Evolutionary conservation across 2,888 invertebrate species (phyloP).

Genomic region (Branchellion lobata): DNA sequence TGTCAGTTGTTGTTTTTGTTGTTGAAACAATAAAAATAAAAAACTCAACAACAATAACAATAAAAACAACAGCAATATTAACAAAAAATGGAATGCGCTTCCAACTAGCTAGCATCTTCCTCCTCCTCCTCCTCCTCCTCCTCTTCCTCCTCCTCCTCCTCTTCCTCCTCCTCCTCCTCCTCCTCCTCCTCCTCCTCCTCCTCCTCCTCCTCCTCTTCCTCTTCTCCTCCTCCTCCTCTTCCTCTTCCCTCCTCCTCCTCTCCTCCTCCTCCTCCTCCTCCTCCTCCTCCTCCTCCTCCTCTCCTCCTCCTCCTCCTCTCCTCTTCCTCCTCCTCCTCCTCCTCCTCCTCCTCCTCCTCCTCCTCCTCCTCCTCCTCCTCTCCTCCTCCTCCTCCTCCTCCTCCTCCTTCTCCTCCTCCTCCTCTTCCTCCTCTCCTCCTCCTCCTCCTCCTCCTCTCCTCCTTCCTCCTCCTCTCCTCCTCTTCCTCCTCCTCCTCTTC

Average conservation of each 20-base stretch:
- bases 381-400: slow-evolving; percentile 15
- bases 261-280: background rate
- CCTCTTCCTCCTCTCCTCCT: too few relatives aligned
- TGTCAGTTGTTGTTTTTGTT: too few relatives aligned
- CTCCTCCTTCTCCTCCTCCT: background rate
- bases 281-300: slow-evolving; percentile 16
- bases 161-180: background rate
- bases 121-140: too few relatives aligned
- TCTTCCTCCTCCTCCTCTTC: too few relatives aligned
- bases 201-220: background rate
- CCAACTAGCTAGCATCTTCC: too few relatives aligned
- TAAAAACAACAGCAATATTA: too few relatives aligned
- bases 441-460: too few relatives aligned
- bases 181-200: background rate
- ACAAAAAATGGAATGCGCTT: too few relatives aligned
- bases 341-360: slow-evolving; percentile 1
- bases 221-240: background rate
- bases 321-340: slow-evolving; percentile 11
- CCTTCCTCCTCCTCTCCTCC: too few relatives aligned
- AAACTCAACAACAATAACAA: too few relatives aligned
- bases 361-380: background rate
- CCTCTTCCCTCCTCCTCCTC: background rate
- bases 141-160: background rate
- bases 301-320: slow-evolving; percentile 3
- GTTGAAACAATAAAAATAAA: too few relatives aligned